These are phyloP conservation scores for Pampusana beccarii DNA, from an alignment of 2,113 vertebrate species.

Conservation along the genomic window DNA sequence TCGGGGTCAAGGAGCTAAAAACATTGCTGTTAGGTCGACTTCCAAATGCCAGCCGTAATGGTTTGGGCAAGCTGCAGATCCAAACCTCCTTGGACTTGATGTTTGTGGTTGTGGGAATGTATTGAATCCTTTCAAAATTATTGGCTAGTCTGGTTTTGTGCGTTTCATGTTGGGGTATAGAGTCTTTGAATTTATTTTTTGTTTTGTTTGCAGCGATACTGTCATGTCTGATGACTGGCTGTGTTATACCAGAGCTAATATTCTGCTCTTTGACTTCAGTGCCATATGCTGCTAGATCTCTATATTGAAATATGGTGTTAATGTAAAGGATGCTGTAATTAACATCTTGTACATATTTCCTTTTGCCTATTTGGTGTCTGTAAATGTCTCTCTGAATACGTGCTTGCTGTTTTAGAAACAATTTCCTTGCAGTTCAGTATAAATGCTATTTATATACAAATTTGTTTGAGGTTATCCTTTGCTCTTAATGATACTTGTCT, in stretches of 20 bases:
- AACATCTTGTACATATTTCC: slow-evolving; percentile 45
- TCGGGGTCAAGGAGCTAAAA: slow-evolving; percentile 37
- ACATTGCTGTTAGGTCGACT: neutral
- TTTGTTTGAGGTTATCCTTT: slow-evolving; percentile 42
- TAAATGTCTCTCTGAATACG: slow-evolving; percentile 8
- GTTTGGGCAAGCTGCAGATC: slow-evolving; percentile 23
- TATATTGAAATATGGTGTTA: neutral
- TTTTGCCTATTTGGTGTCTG: slow-evolving; percentile 13
- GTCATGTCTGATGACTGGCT: slow-evolving; percentile 1
- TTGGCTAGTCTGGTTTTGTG: slow-evolving; percentile 27
- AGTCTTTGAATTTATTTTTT: neutral
- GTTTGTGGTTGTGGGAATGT: slow-evolving; percentile 47
- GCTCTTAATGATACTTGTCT: slow-evolving; percentile 11
- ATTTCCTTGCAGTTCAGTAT: neutral
- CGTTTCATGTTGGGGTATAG: slow-evolving; percentile 20
- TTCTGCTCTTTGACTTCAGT: neutral
- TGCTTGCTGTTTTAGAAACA: neutral
- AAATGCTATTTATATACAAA: slow-evolving; percentile 1
- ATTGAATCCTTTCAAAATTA: slow-evolving; percentile 41
- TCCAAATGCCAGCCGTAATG: slow-evolving; percentile 17
- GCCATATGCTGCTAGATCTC: neutral
- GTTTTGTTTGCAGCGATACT: slow-evolving; percentile 7
- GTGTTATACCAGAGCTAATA: neutral
- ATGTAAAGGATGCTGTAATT: slow-evolving; percentile 14
- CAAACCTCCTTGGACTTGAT: slow-evolving; percentile 42